Conservation (phyloP, 2,797 vertebrate genomes). For the Zenarchopterus dispar region DNA sequence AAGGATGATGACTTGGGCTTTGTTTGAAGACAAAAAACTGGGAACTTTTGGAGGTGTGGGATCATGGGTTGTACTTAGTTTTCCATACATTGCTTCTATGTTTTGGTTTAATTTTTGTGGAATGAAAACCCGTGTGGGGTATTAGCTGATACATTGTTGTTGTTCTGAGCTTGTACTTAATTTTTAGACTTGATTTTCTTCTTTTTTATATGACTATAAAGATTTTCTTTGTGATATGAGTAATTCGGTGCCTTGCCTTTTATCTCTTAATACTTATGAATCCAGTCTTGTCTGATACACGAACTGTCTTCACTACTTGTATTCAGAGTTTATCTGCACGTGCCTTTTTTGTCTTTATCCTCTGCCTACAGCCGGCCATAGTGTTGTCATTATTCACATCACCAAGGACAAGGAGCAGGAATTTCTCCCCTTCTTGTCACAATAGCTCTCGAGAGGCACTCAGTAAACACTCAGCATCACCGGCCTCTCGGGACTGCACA, state of each 20-base stretch:
- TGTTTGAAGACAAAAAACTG: no score
- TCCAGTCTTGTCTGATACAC: constrained; percentile 35
- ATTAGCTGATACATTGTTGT: no score
- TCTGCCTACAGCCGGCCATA: constrained; percentile 2
- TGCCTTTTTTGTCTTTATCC: constrained; percentile 26
- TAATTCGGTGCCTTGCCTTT: constrained; percentile 29
- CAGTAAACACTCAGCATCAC: constrained; percentile 68
- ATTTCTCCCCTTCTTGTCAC: constrained; percentile 67
- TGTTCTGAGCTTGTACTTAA: no score
- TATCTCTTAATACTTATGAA: constrained; percentile 30
- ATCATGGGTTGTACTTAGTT: no score
- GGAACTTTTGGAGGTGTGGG: no score
- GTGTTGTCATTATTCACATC: constrained; percentile 47
- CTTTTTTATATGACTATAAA: no score
- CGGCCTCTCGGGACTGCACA: constrained; percentile 35
- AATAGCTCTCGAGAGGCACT: constrained; percentile 65
- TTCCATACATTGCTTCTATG: no score
- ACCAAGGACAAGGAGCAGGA: constrained; percentile 64
- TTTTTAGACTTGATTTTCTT: no score
- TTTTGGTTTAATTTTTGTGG: no score
- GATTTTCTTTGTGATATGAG: neutral
- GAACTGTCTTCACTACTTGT: constrained; percentile 2
- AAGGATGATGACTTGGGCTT: no score
- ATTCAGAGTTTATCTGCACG: neutral
- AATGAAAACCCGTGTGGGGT: no score